Percentiles rank a stretch among this genome's conserved stretches.
Conservation (phyloP, 2,113 vertebrate species). For the Engraulis encrasicolus region DNA sequence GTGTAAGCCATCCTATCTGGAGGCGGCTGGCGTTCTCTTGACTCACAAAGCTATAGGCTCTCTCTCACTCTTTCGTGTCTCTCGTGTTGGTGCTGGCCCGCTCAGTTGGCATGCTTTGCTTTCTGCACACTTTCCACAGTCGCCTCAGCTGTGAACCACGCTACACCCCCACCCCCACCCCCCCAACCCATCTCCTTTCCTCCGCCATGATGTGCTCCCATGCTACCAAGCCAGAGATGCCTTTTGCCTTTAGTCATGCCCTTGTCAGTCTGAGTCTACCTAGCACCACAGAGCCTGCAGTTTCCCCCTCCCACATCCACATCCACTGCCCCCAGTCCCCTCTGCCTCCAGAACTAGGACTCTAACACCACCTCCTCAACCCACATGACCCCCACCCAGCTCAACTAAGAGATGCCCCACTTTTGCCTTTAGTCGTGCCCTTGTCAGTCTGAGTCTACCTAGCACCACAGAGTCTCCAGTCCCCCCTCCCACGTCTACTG, state of each 20-base stretch:
- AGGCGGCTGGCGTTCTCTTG: neutral
- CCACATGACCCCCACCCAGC: too few relatives aligned
- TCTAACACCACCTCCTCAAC: neutral
- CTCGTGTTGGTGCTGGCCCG: neutral
- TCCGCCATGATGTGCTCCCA: too few relatives aligned
- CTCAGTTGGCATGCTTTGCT: neutral
- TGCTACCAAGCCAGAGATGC: neutral
- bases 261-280: neutral
- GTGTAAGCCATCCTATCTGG: conserved; percentile 17
- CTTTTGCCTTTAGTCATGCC: neutral
- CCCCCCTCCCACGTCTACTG: neutral
- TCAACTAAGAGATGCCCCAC: neutral
- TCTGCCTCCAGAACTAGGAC: too few relatives aligned
- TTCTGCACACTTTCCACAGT: neutral
- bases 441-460: neutral
- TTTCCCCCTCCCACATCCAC: neutral
- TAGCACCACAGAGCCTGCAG: neutral
- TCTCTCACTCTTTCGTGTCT: too few relatives aligned
- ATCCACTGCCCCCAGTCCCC: too few relatives aligned
- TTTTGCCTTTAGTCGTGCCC: neutral
- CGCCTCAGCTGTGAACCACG: neutral
- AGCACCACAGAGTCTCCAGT: neutral
- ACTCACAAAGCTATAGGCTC: conserved; percentile 19
- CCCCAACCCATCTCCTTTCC: too few relatives aligned
- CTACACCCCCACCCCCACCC: neutral